Percentiles rank a stretch among this genome's conserved stretches.
These are phyloP conservation scores for Ennomos quercinarius DNA, from an alignment of 2,888 invertebrate species.

Conservation along the genomic window DNA sequence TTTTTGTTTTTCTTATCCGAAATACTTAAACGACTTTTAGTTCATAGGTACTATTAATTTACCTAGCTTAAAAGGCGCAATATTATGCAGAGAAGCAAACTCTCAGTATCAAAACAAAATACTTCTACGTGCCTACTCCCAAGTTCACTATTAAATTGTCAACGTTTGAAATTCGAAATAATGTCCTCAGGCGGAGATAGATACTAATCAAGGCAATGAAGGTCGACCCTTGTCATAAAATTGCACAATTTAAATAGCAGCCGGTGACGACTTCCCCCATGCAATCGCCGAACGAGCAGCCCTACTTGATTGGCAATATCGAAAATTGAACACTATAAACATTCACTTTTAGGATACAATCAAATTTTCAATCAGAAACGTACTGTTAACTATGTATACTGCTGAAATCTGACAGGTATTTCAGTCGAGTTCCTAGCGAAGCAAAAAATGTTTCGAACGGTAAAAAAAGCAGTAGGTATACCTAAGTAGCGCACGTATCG, in stretches of 20 bases:
- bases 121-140: slow-evolving; percentile 10
- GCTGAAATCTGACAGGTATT: slow-evolving; percentile 56
- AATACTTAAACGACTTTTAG: too few species aligned
- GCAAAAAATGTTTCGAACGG: slow-evolving; percentile 49
- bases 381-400: slow-evolving; percentile 50
- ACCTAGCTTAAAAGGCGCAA: not conserved
- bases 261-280: slow-evolving; percentile 54
- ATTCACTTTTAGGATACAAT: slow-evolving; percentile 60
- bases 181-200: slow-evolving; percentile 45
- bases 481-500: slow-evolving; percentile 58
- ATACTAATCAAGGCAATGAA: slow-evolving; percentile 58
- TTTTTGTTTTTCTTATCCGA: too few species aligned
- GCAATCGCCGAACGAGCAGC: slow-evolving; percentile 61
- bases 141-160: slow-evolving; percentile 36
- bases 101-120: slow-evolving; percentile 8
- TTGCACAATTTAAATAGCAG: slow-evolving; percentile 66
- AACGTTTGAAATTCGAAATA: slow-evolving; percentile 49
- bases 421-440: slow-evolving; percentile 41
- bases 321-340: slow-evolving; percentile 70
- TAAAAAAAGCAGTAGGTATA: slow-evolving; percentile 43
- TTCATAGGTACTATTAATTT: too few species aligned
- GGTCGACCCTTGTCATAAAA: slow-evolving; percentile 64
- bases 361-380: slow-evolving; percentile 61
- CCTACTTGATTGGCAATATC: slow-evolving; percentile 71
- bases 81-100: slow-evolving; percentile 16